Conservation (phyloP, 2,797 vertebrate species). For the Chiloscyllium punctatum region DNA sequence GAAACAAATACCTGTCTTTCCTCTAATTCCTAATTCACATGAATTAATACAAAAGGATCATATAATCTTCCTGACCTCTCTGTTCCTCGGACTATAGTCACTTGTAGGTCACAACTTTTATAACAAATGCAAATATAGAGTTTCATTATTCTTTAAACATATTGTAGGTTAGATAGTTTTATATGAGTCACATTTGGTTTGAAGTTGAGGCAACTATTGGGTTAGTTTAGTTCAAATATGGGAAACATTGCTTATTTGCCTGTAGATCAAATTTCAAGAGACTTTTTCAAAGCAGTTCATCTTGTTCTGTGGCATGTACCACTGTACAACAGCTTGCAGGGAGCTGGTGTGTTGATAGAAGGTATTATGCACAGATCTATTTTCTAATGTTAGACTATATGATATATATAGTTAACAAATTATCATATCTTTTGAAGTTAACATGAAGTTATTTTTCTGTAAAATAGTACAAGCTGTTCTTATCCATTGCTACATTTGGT, state of each 20-base stretch:
- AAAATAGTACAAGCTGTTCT: not conserved
- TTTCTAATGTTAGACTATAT: not conserved
- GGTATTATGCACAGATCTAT: not conserved
- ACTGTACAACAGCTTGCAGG: not conserved
- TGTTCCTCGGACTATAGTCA: not conserved
- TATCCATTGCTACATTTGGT: not conserved
- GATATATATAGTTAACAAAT: not conserved
- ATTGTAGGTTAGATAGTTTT: not conserved
- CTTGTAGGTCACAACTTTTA: not conserved
- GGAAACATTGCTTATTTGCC: not conserved
- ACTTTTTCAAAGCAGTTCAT: not conserved
- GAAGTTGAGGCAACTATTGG: not conserved
- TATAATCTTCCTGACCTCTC: not conserved
- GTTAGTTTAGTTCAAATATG: not conserved
- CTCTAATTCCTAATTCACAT: not conserved
- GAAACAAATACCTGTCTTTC: not conserved
- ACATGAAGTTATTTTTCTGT: not conserved
- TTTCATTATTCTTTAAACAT: not conserved
- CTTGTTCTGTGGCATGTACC: not conserved
- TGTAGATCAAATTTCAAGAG: not conserved
- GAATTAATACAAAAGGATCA: too few relatives aligned
- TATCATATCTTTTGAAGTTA: not conserved
- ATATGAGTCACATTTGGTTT: not conserved
- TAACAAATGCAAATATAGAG: too few relatives aligned
- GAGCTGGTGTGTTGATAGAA: not conserved